A percentile compares a stretch with the other conserved stretches of the same genome.
phyloP scores from a whole-genome alignment of 2,113 vertebrate species.

The Gallinago paraguaiae region DNA sequence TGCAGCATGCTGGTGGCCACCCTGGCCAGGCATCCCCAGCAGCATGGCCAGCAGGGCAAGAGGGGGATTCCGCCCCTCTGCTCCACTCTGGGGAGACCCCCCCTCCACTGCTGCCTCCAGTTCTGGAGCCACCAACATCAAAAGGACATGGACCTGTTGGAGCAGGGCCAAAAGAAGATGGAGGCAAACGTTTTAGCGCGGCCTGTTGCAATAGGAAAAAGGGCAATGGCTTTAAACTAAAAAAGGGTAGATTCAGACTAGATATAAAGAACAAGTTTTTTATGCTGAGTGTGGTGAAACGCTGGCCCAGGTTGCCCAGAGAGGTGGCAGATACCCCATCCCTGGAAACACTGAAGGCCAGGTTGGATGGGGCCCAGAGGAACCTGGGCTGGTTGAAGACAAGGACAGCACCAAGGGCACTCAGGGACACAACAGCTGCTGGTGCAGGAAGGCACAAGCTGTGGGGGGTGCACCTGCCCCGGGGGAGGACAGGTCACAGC shows the following conservation, averaged over 20 bases:
- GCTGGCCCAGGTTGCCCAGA: background rate
- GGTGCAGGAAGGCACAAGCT: background rate
- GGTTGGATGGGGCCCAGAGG: background rate
- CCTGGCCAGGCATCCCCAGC: background rate
- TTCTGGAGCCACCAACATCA: background rate
- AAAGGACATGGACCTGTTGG: background rate
- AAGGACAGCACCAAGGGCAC: background rate
- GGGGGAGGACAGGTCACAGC: background rate
- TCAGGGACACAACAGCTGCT: background rate
- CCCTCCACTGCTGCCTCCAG: background rate
- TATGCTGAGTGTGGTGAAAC: background rate
- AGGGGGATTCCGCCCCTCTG: background rate
- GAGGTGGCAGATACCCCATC: background rate
- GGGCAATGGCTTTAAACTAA: background rate
- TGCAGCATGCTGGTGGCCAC: background rate
- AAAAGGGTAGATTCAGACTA: background rate
- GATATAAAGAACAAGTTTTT: background rate
- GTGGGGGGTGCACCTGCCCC: background rate
- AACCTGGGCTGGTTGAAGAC: background rate
- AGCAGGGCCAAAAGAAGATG: background rate
- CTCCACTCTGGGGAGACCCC: background rate
- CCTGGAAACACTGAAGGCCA: background rate
- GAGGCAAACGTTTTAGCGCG: background rate
- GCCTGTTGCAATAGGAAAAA: background rate
- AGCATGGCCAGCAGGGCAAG: background rate